These are phyloP conservation scores for Bombus pyrosoma DNA, from an alignment of 1,140 invertebrate genomes.

Conservation along the genomic window DNA sequence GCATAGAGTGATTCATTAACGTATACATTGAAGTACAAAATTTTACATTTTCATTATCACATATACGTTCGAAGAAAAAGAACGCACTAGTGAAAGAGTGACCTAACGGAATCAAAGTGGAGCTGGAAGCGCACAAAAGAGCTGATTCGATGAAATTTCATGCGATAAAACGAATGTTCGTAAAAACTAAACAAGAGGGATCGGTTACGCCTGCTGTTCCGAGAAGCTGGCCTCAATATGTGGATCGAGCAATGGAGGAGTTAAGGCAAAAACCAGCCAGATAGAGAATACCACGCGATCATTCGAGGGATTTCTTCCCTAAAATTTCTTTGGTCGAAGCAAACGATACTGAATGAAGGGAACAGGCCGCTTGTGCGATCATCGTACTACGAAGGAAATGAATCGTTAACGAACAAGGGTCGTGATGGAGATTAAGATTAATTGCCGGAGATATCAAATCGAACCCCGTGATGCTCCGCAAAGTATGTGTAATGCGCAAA, in stretches of 20 bases:
- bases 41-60: too few relatives aligned
- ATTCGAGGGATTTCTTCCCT: neutral
- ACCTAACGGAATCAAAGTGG: neutral
- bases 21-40: too few relatives aligned
- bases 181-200: slow-evolving; percentile 47
- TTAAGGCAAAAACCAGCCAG: slow-evolving; percentile 12
- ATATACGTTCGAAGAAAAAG: neutral
- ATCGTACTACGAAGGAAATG: slow-evolving; percentile 29
- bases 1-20: too few relatives aligned
- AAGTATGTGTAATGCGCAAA: neutral
- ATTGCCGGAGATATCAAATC: slow-evolving; percentile 34
- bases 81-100: neutral
- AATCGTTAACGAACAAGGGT: slow-evolving; percentile 27
- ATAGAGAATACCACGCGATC: neutral
- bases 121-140: neutral
- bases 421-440: slow-evolving; percentile 39
- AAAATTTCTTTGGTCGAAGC: neutral
- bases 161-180: slow-evolving; percentile 61
- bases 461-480: neutral
- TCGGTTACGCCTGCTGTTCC: slow-evolving; percentile 51
- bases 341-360: neutral
- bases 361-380: neutral
- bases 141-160: slow-evolving; percentile 56
- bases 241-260: neutral
- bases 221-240: slow-evolving; percentile 23